Evolutionary conservation across 2,113 vertebrate species (phyloP).

Genomic region (Excalfactoria chinensis): DNA sequence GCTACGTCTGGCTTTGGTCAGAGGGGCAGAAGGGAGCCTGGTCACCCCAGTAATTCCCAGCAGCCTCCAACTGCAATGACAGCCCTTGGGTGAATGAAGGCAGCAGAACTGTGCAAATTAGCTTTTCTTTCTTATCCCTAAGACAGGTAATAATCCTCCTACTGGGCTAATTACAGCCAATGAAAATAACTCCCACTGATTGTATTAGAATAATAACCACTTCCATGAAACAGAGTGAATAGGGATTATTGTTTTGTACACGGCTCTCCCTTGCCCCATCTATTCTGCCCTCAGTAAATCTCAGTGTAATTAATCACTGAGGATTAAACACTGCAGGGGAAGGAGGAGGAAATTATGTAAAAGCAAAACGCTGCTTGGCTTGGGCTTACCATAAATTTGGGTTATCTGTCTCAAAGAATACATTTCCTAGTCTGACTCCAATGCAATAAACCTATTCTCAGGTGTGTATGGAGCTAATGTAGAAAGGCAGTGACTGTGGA

Average conservation of each 20-base stretch:
- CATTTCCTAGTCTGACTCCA: background rate
- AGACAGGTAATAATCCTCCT: background rate
- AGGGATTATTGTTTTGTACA: background rate
- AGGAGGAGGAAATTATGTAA: background rate
- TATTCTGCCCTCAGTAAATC: background rate
- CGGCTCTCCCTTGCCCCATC: background rate
- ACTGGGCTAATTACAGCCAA: background rate
- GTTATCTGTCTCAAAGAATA: background rate
- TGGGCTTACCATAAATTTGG: background rate
- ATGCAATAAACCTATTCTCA: background rate
- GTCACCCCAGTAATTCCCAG: too few species aligned
- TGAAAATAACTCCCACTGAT: background rate
- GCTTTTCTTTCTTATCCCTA: background rate
- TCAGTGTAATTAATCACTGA: background rate
- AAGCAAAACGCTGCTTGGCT: background rate
- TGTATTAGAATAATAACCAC: background rate
- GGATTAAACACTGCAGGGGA: background rate
- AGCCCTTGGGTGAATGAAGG: background rate
- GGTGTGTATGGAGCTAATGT: background rate
- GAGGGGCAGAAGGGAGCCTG: too few species aligned
- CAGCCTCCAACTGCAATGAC: too few species aligned
- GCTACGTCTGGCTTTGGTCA: too few species aligned
- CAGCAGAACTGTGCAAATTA: rapidly evolving
- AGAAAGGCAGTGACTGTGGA: too few species aligned
- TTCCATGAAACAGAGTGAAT: background rate